Percentiles rank a stretch among this genome's conserved stretches.
Conservation (phyloP, 2,113 vertebrate species). For the Trematomus loennbergii region DNA sequence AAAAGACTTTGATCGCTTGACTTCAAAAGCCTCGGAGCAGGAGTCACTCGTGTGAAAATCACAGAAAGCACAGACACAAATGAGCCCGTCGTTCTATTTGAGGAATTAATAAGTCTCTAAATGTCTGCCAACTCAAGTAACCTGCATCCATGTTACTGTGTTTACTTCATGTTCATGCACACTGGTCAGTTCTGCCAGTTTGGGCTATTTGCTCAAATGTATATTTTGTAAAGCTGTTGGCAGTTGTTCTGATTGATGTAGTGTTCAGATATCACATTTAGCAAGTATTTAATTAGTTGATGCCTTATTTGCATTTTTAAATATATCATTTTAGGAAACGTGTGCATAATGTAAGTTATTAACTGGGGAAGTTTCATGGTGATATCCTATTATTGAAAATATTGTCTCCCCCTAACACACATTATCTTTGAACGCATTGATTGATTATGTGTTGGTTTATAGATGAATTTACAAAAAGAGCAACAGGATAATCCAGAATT, state of each 20-base stretch:
- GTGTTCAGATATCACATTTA: too few species aligned
- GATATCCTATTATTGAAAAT: too few species aligned
- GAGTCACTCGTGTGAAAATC: background rate
- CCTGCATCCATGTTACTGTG: background rate
- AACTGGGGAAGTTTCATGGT: too few species aligned
- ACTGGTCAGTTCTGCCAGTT: too few species aligned
- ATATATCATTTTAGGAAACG: too few species aligned
- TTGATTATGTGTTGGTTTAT: too few species aligned
- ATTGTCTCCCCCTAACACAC: background rate
- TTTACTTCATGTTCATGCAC: background rate
- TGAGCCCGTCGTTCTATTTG: background rate
- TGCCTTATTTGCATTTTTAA: too few species aligned
- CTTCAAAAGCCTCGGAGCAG: constrained; percentile 11
- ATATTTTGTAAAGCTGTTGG: too few species aligned
- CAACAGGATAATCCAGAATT: background rate
- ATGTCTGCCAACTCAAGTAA: background rate
- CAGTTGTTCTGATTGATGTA: too few species aligned
- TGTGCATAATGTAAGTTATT: too few species aligned
- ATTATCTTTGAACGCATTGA: background rate
- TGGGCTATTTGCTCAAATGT: too few species aligned
- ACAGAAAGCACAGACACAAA: background rate
- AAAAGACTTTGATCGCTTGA: constrained; percentile 11
- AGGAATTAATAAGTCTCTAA: background rate
- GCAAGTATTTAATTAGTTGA: too few species aligned
- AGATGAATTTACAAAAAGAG: background rate